These are phyloP conservation scores for Nansenia antarctica DNA, from an alignment of 2,113 vertebrate species.

Conservation along the genomic window DNA sequence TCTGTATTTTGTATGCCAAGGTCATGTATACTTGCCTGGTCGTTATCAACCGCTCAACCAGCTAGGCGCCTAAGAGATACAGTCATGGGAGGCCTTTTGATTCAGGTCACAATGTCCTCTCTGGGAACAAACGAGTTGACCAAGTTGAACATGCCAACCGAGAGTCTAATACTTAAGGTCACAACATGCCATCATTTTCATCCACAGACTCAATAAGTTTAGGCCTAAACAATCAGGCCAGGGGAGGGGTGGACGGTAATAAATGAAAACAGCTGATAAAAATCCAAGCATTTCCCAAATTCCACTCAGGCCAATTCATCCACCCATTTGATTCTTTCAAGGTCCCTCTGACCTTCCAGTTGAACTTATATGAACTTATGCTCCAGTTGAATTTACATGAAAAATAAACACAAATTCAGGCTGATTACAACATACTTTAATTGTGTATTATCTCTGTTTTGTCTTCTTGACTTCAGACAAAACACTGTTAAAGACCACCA, in stretches of 20 bases:
- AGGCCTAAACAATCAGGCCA: neutral
- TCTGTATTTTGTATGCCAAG: constrained; percentile 32
- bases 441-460: neutral
- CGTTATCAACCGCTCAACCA: constrained; percentile 43
- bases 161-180: constrained; percentile 27
- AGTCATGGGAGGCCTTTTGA: constrained; percentile 23
- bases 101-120: constrained; percentile 44
- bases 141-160: neutral
- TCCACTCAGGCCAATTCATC: neutral
- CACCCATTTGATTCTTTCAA: neutral
- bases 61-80: constrained; percentile 34
- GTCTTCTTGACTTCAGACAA: neutral
- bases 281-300: neutral
- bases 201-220: neutral
- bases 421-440: neutral
- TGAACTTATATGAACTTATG: neutral
- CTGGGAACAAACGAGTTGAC: constrained; percentile 14
- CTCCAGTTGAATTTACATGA: neutral
- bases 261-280: constrained; percentile 8
- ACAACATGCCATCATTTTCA: constrained; percentile 8
- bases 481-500: neutral
- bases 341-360: neutral
- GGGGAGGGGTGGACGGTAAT: neutral
- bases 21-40: constrained; percentile 16
- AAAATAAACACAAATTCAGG: neutral